Conservation (phyloP, 2,113 vertebrate genomes). For the Melanostigma gelatinosum region DNA sequence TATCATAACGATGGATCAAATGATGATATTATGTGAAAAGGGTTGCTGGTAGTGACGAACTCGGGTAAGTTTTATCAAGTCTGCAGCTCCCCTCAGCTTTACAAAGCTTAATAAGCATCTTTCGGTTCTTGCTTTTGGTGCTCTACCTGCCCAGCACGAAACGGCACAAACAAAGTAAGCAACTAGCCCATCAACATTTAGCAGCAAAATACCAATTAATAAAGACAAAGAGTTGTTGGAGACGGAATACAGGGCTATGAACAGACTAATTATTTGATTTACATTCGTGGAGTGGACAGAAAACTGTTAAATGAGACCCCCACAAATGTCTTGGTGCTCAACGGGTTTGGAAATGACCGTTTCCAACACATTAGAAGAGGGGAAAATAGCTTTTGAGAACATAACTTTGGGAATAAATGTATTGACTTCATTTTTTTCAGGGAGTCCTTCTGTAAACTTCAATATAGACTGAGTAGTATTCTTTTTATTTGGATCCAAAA, state of each 20-base stretch:
- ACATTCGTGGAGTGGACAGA: not conserved
- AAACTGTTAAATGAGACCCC: not conserved
- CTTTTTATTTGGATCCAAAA: not conserved
- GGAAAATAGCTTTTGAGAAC: conserved; percentile 3
- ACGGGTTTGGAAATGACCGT: not conserved
- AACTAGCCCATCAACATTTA: not conserved
- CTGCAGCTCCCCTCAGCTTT: not conserved
- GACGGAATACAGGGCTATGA: not conserved
- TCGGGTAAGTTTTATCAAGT: not conserved
- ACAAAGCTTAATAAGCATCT: not conserved
- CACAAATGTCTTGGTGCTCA: not conserved
- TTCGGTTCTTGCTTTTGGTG: not conserved
- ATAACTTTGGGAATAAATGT: not conserved
- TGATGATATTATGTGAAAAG: not conserved
- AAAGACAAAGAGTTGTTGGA: not conserved
- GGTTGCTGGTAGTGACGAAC: not conserved
- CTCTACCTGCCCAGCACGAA: not conserved
- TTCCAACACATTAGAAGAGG: not conserved
- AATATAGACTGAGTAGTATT: not conserved
- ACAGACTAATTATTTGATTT: not conserved
- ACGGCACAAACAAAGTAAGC: not conserved
- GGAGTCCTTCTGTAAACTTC: conserved; percentile 7
- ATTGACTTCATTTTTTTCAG: not conserved
- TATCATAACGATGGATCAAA: not conserved
- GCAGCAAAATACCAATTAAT: not conserved